Evolutionary conservation across 2,888 invertebrate species (phyloP), one percentile per base, ranked within the genome.

Genomic region (Hydropsyche betteni): DNA sequence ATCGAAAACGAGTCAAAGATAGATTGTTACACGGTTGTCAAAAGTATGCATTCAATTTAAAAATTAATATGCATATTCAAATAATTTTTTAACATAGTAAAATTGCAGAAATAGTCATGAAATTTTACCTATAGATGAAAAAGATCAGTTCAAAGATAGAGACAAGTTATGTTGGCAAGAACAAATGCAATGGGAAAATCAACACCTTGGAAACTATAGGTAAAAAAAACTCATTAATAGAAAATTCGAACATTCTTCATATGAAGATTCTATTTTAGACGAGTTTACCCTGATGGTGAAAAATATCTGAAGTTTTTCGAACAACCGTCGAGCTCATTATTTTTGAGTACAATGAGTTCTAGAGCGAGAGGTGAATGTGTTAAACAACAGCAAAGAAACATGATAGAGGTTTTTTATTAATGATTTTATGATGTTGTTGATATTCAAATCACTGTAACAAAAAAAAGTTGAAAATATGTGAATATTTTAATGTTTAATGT

Each of bases 351-450:
- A 0, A 91, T 91, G 0, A 91, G 93, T 0, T 94, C 94, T 74
- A 90, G 93, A 77, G 93, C 93, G 0, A 89, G 94, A 68, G 94
- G 93, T 77, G 92, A 92, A 82, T 92, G 93, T 70, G 90, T 92
- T 0, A 89, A 91, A 53, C 85, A 90, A 24, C 85, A 90, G 24
- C 89, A 93, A 80, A 88, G 93, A 12, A 91, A 93, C 75, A 92
- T 93, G 82, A 89, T 91, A 83, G 88, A 89, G 85, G 90, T 51
- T 74, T 69, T 53, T 12, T 6, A 74, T 69, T 8, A 51, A 69
- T 24, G 24, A 24, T 24, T 24, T 24, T 24, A 24, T 24, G 24
- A 24, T 24, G 24, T 24, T 24, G 24, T 24, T 24, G 2, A 24
- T 24, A 24, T 24, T 24, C 24, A 24, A 24, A 24, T 24, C 24